Conservation (phyloP, 2,113 vertebrate genomes). For the Odobenus rosmarus region DNA sequence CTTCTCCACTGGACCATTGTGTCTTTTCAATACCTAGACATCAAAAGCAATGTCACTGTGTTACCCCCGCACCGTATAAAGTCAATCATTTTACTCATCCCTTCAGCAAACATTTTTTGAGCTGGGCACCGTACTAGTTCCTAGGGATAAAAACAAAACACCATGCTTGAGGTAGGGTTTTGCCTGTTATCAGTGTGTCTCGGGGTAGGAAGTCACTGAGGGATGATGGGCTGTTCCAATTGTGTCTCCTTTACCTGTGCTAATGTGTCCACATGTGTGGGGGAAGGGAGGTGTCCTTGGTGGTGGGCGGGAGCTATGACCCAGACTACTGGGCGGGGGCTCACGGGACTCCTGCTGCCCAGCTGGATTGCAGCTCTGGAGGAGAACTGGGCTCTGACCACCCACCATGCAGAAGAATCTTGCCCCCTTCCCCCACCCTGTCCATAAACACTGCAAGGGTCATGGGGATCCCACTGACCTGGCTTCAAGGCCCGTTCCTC, state of each 20-base stretch:
- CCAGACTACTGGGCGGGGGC: rapidly evolving
- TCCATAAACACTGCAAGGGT: not conserved
- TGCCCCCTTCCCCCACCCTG: rapidly evolving
- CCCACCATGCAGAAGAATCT: not conserved
- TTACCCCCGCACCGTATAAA: too few relatives aligned
- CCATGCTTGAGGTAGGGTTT: too few relatives aligned
- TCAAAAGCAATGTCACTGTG: rapidly evolving
- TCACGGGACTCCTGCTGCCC: not conserved
- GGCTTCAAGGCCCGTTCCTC: not conserved
- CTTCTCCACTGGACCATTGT: rapidly evolving
- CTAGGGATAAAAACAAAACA: not conserved
- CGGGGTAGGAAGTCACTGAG: not conserved
- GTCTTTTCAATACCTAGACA: not conserved
- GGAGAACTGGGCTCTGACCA: not conserved
- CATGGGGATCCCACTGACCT: not conserved
- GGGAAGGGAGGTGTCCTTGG: not conserved
- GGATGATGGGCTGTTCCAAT: rapidly evolving
- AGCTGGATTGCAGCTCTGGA: not conserved
- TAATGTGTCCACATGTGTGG: not conserved
- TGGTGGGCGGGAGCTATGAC: not conserved
- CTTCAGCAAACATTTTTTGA: not conserved
- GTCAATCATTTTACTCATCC: not conserved
- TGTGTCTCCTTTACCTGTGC: not conserved
- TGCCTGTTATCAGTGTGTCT: not conserved
- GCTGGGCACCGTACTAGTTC: not conserved